These are phyloP conservation scores for Myotis planiceps DNA, from an alignment of 2,797 vertebrate species.

Conservation along the genomic window DNA sequence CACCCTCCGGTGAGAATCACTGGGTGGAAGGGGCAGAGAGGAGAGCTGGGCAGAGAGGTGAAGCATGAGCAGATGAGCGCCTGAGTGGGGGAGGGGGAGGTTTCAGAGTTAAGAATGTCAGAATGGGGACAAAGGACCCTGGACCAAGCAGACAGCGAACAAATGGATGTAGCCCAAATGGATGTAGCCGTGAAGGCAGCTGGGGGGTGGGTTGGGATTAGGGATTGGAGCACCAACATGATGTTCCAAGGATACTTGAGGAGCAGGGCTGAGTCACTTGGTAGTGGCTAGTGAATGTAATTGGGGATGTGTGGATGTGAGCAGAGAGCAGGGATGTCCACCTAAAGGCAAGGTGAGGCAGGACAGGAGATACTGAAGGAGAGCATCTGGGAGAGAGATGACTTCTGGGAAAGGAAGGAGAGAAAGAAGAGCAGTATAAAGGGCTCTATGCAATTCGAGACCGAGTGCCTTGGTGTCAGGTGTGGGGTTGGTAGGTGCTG, in stretches of 20 bases:
- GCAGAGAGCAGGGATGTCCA: neutral
- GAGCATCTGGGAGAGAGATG: neutral
- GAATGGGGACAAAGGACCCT: neutral
- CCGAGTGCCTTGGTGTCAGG: neutral
- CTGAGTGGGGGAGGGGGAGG: neutral
- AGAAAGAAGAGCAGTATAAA: neutral
- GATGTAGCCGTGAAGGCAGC: neutral
- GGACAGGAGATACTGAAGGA: neutral
- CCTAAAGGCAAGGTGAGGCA: fast-evolving
- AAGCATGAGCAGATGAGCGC: neutral
- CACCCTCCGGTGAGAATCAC: neutral
- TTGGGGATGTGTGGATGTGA: neutral
- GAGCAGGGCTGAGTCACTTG: neutral
- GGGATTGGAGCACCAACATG: neutral
- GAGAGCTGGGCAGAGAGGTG: neutral
- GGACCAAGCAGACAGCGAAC: neutral
- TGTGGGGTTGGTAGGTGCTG: neutral
- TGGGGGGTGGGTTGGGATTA: neutral
- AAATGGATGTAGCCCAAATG: neutral
- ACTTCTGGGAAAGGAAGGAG: neutral
- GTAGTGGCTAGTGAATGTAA: neutral
- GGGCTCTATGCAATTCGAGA: neutral
- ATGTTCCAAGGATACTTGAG: neutral
- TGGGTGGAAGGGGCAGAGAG: neutral
- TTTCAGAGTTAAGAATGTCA: neutral